phyloP scores from a whole-genome alignment of 2,797 vertebrate genomes.

The Phaenicophaeus curvirostris region DNA sequence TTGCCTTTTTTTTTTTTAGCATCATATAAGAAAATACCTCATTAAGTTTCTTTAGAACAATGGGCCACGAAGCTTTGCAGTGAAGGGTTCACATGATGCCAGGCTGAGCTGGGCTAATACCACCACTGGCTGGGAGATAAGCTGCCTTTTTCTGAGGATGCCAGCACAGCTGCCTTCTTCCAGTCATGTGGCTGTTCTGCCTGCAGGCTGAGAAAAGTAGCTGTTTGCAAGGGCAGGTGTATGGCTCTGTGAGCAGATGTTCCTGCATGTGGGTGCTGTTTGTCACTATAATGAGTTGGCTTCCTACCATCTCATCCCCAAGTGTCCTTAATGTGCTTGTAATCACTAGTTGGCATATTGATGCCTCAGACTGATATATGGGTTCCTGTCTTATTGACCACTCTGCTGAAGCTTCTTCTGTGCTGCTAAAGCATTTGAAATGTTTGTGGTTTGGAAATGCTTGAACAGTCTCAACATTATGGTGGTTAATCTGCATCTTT shows the following conservation, averaged over 20 bases:
- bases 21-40: rapidly evolving
- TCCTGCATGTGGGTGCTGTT: conserved; percentile 33
- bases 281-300: conserved; percentile 61
- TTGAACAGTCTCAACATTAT: rapidly evolving
- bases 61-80: not conserved
- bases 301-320: not conserved
- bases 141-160: not conserved
- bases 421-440: not conserved
- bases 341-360: not conserved
- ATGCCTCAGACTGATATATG: not conserved
- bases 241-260: not conserved
- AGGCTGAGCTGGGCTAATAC: not conserved
- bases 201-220: not conserved
- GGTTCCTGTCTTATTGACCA: not conserved
- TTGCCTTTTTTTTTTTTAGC: not conserved
- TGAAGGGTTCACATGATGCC: not conserved
- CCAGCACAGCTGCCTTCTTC: not conserved
- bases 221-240: conserved; percentile 34
- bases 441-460: not conserved
- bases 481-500: not conserved
- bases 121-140: not conserved
- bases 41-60: rapidly evolving
- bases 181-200: not conserved
- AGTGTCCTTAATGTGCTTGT: not conserved
- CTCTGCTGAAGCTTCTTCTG: not conserved